Evolutionary conservation across 2,113 vertebrate species (phyloP), one percentile per base, ranked within the genome.

Genomic region (Nycticebus coucang): DNA sequence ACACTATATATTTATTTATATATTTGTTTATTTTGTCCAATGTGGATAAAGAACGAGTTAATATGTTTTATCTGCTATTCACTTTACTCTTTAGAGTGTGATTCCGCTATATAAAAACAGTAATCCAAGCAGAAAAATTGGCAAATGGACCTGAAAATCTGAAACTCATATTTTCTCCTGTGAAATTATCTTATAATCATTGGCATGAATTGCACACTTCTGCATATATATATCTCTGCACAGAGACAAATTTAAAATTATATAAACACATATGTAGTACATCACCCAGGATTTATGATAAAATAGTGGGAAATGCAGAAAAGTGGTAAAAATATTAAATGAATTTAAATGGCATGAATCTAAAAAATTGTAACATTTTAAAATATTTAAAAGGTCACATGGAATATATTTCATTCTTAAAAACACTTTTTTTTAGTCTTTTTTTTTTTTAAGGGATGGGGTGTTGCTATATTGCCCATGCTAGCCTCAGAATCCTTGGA

Each of bases 141-240:
- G 59, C 28, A 94, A 77, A 91, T 77, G 64, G 18, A 45, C 19
- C 64, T 91, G 71, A 95, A 92, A 94, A 45, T 17, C 64, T 91
- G 71, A 95, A 92, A 94, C 22, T 94, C 41, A 22, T 64, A 78
- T 95, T 91, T 85, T 91, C 13, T 79, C 64, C 33, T 71, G 75
- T 45, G 53, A 91, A 95, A 87, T 77, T 3, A 94, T 89, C 45
- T 87, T 75, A 26, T 62, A 95, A 87, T 92, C 6, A 89, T 72
- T 50, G 72, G 7, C 4, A 86, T 82, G 24, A 68, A 82, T 24
- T 69, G 21, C 74, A 60, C 5, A 50, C 85, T 81, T 85, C 45
- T 85, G 28, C 1, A 95, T 92, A 72, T 33, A 35, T 17, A 85
- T 10, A 83, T 5, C 74, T 59, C 4, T 89, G 0, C 24, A n/a